Percentiles rank a stretch among this genome's conserved stretches.
Evolutionary conservation across 2,113 vertebrate species (phyloP).

Genomic region (Apus apus): DNA sequence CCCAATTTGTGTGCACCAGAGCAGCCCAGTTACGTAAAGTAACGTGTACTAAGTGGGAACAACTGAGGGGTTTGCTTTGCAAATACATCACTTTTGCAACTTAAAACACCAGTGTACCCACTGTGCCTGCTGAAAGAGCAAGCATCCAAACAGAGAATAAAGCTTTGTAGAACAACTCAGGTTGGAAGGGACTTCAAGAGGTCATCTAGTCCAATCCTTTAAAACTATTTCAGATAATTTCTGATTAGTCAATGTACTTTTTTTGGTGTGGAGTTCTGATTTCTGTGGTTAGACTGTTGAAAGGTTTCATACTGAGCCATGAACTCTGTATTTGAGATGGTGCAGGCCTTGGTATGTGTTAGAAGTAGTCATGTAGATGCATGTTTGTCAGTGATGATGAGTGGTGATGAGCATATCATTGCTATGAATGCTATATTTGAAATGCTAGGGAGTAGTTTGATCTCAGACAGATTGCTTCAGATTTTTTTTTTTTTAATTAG

Average conservation of each 20-base stretch:
- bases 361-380: not conserved
- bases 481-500: constrained; percentile 61
- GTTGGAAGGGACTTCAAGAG: not conserved
- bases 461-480: constrained; percentile 69
- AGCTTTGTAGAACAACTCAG: not conserved
- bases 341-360: not conserved
- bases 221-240: not conserved
- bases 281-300: not conserved
- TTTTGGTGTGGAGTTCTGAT: not conserved
- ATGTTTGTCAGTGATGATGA: not conserved
- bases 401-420: constrained; percentile 16
- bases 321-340: not conserved
- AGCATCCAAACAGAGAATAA: not conserved
- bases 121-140: not conserved
- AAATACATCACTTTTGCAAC: too few relatives aligned
- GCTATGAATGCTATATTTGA: constrained; percentile 61
- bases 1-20: too few relatives aligned
- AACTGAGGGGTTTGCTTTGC: too few relatives aligned
- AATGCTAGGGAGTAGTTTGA: constrained; percentile 60
- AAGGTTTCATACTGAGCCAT: not conserved
- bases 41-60: too few relatives aligned
- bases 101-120: not conserved
- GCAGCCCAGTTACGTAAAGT: too few relatives aligned
- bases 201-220: not conserved
- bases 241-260: not conserved